Percentiles rank a stretch among this genome's conserved stretches.
phyloP scores from a whole-genome alignment of 2,113 vertebrate genomes.

The Prochilodus magdalenae region DNA sequence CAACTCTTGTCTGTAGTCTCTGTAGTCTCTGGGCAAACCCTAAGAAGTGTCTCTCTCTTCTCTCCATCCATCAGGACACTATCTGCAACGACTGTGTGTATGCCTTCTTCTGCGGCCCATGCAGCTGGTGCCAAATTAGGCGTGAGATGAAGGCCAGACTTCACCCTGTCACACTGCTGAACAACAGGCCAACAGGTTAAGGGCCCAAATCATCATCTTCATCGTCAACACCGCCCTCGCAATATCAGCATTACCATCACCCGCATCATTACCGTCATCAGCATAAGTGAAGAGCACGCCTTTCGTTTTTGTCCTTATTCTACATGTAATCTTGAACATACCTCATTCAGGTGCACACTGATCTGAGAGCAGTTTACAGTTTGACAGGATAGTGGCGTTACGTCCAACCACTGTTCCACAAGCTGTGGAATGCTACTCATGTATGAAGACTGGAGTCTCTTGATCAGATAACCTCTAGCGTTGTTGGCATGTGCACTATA shows the following conservation, averaged over 20 bases:
- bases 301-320: background rate
- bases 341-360: conserved; percentile 11
- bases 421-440: background rate
- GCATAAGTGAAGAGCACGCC: background rate
- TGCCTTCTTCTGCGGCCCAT: conserved; percentile 49
- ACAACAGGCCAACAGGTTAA: conserved; percentile 48
- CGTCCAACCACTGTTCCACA: background rate
- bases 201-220: background rate
- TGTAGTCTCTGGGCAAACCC: background rate
- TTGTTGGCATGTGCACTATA: background rate
- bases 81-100: conserved; percentile 60
- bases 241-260: background rate
- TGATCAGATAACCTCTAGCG: background rate
- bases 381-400: background rate
- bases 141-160: conserved; percentile 55
- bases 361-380: conserved; percentile 22
- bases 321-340: background rate
- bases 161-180: conserved; percentile 49
- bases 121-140: conserved; percentile 59
- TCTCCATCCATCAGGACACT: conserved; percentile 32
- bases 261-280: conserved; percentile 1
- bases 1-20: background rate
- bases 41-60: background rate
- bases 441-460: conserved; percentile 18
- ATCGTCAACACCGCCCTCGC: background rate